These are phyloP conservation scores for Tipula confusa DNA, from an alignment of 2,888 invertebrate species.

Conservation along the genomic window DNA sequence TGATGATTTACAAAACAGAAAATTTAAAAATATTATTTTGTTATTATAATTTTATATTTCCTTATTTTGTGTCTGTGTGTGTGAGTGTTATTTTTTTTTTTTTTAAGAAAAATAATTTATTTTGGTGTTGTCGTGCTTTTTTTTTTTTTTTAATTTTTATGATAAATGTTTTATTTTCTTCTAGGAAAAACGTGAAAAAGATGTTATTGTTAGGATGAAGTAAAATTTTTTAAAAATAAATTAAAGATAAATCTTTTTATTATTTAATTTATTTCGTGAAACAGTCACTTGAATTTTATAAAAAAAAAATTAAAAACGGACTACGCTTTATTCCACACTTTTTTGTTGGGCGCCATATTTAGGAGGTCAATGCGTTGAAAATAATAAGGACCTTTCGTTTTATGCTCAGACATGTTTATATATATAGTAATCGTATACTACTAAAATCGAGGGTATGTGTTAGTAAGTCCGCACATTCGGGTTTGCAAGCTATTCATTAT, in stretches of 20 bases:
- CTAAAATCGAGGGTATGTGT: too few relatives aligned
- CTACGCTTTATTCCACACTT: too few relatives aligned
- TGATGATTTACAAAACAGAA: neutral
- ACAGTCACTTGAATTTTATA: neutral
- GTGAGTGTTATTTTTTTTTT: too few relatives aligned
- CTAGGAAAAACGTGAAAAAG: neutral
- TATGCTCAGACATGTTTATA: too few relatives aligned
- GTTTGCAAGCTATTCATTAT: too few relatives aligned
- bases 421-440: too few relatives aligned
- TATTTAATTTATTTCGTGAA: neutral
- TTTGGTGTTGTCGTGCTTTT: conserved; percentile 3
- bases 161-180: conserved; percentile 14
- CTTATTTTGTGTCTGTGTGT: too few relatives aligned
- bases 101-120: neutral
- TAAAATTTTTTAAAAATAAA: neutral
- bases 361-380: too few relatives aligned
- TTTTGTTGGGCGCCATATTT: too few relatives aligned
- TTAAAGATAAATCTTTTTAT: neutral
- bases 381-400: too few relatives aligned
- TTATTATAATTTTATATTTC: neutral
- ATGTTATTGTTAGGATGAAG: neutral
- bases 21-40: neutral
- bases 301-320: neutral
- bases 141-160: neutral
- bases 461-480: too few relatives aligned